Percentiles rank a stretch among this genome's conserved stretches.
These are phyloP conservation scores for Pseudococcus jackbeardsleyi DNA, from an alignment of 2,888 invertebrate species.

Conservation along the genomic window DNA sequence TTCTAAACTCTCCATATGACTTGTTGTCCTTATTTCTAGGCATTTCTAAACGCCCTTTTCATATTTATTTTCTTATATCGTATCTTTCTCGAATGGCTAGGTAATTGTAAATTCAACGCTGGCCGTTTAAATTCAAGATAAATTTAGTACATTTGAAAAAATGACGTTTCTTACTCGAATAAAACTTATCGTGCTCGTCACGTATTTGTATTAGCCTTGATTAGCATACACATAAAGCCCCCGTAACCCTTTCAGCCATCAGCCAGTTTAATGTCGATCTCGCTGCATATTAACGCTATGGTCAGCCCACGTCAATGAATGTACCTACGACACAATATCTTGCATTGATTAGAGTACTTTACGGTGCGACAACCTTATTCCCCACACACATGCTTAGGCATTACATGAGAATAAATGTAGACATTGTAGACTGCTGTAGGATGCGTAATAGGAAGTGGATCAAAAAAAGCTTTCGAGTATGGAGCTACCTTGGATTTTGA, in stretches of 20 bases:
- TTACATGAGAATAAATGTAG: neutral
- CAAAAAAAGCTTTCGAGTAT: too few relatives aligned
- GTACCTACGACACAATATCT: neutral
- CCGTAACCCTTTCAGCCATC: neutral
- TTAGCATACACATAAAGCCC: constrained; percentile 51
- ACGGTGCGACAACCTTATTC: neutral
- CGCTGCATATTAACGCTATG: constrained; percentile 36
- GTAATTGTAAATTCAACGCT: constrained; percentile 12
- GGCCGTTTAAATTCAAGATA: constrained; percentile 32
- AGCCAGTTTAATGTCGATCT: neutral
- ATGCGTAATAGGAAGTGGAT: too few relatives aligned
- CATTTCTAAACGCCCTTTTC: neutral
- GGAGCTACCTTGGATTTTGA: too few relatives aligned
- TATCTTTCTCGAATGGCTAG: neutral
- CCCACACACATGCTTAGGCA: neutral
- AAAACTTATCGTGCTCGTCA: constrained; percentile 47
- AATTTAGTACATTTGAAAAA: constrained; percentile 25
- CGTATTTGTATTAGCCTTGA: constrained; percentile 44
- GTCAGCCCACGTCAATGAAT: constrained; percentile 15
- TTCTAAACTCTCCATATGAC: neutral
- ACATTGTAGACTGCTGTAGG: neutral
- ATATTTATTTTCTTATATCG: neutral
- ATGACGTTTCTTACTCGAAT: constrained; percentile 38
- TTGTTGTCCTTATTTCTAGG: neutral
- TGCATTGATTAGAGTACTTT: constrained; percentile 38